Conservation (phyloP, 2,888 invertebrate genomes). For the Sarcophaga rosellei region DNA sequence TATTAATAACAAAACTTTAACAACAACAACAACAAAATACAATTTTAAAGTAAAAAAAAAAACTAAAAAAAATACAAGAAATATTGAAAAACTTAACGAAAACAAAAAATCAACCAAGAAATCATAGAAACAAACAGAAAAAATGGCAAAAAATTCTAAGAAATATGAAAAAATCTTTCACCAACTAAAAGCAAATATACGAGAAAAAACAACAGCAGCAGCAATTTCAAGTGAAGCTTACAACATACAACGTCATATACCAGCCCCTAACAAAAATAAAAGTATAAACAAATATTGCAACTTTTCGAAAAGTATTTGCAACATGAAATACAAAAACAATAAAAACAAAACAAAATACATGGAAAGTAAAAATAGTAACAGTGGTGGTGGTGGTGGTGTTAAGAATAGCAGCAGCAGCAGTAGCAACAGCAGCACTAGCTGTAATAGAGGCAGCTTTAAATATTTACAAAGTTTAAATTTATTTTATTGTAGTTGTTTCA, state of each 20-base stretch:
- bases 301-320: background rate
- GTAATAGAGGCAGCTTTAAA: conserved; percentile 9
- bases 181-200: conserved; percentile 26
- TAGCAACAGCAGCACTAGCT: background rate
- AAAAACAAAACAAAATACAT: too few species aligned
- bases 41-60: conserved; percentile 33
- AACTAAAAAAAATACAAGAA: background rate
- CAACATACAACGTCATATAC: conserved; percentile 23
- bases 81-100: background rate
- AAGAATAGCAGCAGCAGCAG: too few species aligned
- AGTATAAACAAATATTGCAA: conserved; percentile 15
- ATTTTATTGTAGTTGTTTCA: conserved; percentile 40
- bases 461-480: conserved; percentile 43
- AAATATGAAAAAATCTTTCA: conserved; percentile 43
- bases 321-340: conserved; percentile 7
- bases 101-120: conserved; percentile 14
- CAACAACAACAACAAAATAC: background rate
- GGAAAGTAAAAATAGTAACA: too few species aligned
- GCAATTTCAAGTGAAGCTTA: background rate
- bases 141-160: conserved; percentile 55
- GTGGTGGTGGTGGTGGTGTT: too few species aligned
- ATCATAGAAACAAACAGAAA: conserved; percentile 41
- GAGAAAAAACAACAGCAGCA: conserved; percentile 13
- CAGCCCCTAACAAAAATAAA: background rate
- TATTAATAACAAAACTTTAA: conserved; percentile 60